Conservation (phyloP, 1,140 invertebrate genomes). For the Lepidotrigona ventralis region DNA sequence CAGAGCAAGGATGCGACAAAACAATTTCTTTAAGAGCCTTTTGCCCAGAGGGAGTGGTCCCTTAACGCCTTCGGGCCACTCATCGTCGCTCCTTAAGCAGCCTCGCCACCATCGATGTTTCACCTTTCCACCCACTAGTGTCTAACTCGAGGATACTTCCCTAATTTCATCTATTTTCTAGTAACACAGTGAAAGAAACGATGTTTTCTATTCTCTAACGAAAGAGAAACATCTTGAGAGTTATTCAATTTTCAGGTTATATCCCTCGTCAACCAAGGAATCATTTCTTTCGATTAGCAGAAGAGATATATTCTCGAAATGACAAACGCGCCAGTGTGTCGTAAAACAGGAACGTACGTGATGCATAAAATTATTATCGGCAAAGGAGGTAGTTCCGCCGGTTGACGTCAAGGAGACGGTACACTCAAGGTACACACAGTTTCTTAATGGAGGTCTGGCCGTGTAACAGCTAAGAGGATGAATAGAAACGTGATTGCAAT, state of each 20-base stretch:
- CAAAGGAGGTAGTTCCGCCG: neutral
- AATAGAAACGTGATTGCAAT: constrained; percentile 65
- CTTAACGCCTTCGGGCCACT: constrained; percentile 55
- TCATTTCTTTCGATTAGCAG: no score
- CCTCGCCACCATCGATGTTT: constrained; percentile 38
- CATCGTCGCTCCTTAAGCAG: constrained; percentile 56
- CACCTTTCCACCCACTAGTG: constrained; percentile 28
- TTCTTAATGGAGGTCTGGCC: constrained; percentile 61
- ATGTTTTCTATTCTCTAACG: no score
- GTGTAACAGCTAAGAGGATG: constrained; percentile 56
- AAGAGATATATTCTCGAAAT: neutral
- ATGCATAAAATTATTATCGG: constrained; percentile 13
- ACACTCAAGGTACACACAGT: constrained; percentile 50
- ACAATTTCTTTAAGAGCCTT: constrained; percentile 65
- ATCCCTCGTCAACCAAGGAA: no score
- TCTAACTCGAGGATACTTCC: constrained; percentile 42
- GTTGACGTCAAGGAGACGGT: constrained; percentile 33
- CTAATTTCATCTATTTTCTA: constrained; percentile 48
- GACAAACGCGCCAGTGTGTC: neutral
- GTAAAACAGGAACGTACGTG: neutral
- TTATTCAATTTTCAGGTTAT: no score
- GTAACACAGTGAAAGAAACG: no score
- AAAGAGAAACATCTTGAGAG: neutral
- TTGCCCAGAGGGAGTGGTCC: constrained; percentile 36
- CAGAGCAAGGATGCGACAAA: constrained; percentile 45